phyloP scores from a whole-genome alignment of 2,888 invertebrate genomes.

The Agrenia bidenticulata region DNA sequence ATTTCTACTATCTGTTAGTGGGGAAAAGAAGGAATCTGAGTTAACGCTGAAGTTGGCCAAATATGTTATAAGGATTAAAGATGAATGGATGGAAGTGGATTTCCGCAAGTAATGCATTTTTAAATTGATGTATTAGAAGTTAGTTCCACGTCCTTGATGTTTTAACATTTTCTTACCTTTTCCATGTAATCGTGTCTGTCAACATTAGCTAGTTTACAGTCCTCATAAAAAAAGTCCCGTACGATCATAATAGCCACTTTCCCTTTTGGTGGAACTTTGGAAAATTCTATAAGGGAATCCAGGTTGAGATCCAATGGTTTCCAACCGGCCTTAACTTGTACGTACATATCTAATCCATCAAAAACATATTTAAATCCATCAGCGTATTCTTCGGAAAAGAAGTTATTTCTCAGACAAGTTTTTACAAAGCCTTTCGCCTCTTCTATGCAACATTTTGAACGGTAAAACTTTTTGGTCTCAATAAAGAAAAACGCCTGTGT shows the following conservation, averaged over 20 bases:
- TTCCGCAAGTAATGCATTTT: too few species aligned
- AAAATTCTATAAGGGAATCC: conserved; percentile 23
- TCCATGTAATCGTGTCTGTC: conserved; percentile 29
- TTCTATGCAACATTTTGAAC: conserved; percentile 11
- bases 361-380: conserved; percentile 28
- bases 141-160: background rate
- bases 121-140: too few species aligned
- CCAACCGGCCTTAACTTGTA: background rate
- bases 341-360: conserved; percentile 16
- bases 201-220: conserved; percentile 22
- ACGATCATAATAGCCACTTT: conserved; percentile 28
- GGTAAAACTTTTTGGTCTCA: conserved; percentile 8
- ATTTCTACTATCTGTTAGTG: conserved; percentile 20
- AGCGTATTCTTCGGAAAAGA: conserved; percentile 25
- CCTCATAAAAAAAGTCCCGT: conserved; percentile 26
- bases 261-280: conserved; percentile 25
- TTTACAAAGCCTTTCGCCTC: conserved; percentile 13
- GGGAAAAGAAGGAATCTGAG: too few species aligned
- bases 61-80: too few species aligned
- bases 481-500: conserved; percentile 27
- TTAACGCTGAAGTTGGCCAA: too few species aligned
- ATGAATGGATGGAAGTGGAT: too few species aligned
- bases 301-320: background rate
- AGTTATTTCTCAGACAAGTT: conserved; percentile 1
- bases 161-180: conserved; percentile 17